Evolutionary conservation across 2,113 vertebrate species (phyloP).

Genomic region (Clupea harengus): DNA sequence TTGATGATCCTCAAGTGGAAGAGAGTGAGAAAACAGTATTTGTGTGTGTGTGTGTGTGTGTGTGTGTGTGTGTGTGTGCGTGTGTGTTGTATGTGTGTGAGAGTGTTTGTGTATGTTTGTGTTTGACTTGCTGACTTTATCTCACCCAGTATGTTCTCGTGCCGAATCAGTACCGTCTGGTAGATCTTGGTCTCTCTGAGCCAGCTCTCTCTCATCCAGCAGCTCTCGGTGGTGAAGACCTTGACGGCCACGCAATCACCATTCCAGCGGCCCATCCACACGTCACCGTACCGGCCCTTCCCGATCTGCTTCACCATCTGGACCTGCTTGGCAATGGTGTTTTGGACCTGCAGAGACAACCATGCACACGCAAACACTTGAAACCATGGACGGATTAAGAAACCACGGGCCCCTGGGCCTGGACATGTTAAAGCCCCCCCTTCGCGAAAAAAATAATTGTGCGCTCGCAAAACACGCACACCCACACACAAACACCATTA

Average conservation of each 20-base stretch:
- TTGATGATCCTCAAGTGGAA: background rate
- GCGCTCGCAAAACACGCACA: too few species aligned
- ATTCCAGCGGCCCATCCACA: conserved; percentile 98
- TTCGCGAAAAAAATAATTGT: too few species aligned
- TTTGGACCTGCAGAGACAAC: conserved; percentile 83
- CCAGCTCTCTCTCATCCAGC: too few species aligned
- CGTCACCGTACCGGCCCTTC: conserved; percentile 96
- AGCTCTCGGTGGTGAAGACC: conserved; percentile 96
- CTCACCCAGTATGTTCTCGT: conserved; percentile 97
- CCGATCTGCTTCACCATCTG: conserved; percentile 99
- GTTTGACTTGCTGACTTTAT: background rate
- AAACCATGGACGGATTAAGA: too few species aligned
- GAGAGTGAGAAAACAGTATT: background rate
- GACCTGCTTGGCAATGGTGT: conserved; percentile 98
- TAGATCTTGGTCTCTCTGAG: conserved; percentile 98
- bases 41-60: background rate
- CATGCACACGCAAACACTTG: background rate
- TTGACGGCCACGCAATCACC: conserved; percentile 95
- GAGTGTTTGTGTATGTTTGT: background rate
- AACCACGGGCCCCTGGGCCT: too few species aligned
- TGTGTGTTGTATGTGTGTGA: too few species aligned
- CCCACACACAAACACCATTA: too few species aligned
- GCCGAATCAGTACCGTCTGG: conserved; percentile 97
- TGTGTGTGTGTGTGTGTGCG: background rate
- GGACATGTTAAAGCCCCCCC: too few species aligned